Base-by-base conservation (phyloP, 2,888 invertebrate species). In the Euproctis similis region DNA sequence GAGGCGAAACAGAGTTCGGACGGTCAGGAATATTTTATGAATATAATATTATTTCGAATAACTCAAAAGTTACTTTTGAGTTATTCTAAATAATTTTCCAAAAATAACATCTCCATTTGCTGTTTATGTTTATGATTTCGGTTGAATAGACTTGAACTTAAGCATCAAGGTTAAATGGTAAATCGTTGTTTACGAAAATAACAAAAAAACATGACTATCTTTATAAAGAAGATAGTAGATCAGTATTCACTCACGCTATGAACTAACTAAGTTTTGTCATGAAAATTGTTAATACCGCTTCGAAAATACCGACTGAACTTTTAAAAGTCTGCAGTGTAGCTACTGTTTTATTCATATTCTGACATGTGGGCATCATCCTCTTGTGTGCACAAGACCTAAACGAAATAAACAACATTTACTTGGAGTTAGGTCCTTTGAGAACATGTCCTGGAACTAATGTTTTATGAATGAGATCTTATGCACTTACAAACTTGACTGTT, bases 381-480 rank as follows among this genome's bases (percentile, higher is more conserved):
- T 70, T 72, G 76, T 81, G 67, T 68, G 68, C 77, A 74, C 62
- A 71, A 77, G 81, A 78, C 59, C 57, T 53, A 73, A 82, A 81
- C 80, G 76, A 81, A 84, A 81, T 82, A 84, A 84, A 84, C 73
- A 78, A 77, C 76, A 70, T 77, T 76, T 76, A 73, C 80, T 75
- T 69, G 69, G 66, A 81, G 74, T 75, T 72, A 65, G 62, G 67
- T 78, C 75, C 80, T 82, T 80, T 81, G 77, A 80, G 76, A 77
- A 61, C 46, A 59, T 67, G 65, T 64, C 66, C 60, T 56, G 53
- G 53, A n/a, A 47, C 66, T 68, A 59, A 80, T 81, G 80, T 77
- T 71, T 81, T 81, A 81, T 81, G 75, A 72, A 82, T 78, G 75
- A 80, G 71, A 53, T 66, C 44, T 58, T 59, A 76, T 75, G 75